A percentile compares a stretch with the other conserved stretches of the same genome.
These are phyloP conservation scores for Malaclemys terrapin DNA, from an alignment of 2,113 vertebrate genomes.

Conservation along the genomic window DNA sequence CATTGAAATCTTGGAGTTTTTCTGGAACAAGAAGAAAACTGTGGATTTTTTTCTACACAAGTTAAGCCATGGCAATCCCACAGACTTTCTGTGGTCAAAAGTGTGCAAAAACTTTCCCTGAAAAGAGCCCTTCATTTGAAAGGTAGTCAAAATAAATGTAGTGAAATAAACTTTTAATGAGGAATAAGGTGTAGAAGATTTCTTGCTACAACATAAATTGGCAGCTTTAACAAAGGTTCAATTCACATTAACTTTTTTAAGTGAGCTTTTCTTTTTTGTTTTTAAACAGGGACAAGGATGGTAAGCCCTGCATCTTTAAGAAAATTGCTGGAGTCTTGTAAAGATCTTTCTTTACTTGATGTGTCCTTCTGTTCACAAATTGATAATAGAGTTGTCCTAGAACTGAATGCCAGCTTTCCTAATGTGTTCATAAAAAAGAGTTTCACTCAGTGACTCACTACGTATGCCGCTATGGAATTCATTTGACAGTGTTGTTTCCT, in stretches of 20 bases:
- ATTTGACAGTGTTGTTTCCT: constrained; percentile 60
- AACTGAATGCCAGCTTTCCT: constrained; percentile 90
- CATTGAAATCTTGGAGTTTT: background rate
- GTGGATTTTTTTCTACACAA: background rate
- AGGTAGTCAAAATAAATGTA: background rate
- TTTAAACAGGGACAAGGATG: constrained; percentile 86
- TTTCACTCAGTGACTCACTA: constrained; percentile 92
- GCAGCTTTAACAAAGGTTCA: background rate
- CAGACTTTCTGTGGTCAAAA: background rate
- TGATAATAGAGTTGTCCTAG: constrained; percentile 91
- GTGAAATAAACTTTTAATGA: background rate
- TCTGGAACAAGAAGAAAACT: background rate
- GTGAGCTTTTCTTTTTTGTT: constrained; percentile 12
- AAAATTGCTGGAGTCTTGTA: constrained; percentile 93
- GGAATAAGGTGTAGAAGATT: background rate
- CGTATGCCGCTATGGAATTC: constrained; percentile 55
- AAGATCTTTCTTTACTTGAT: constrained; percentile 91
- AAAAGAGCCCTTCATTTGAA: background rate
- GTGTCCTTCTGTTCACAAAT: constrained; percentile 99
- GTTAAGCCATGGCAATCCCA: background rate
- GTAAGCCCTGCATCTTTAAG: constrained; percentile 91
- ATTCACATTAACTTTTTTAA: background rate
- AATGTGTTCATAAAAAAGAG: constrained; percentile 97
- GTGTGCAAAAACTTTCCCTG: background rate
- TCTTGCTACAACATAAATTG: background rate